A percentile compares a stretch with the other conserved stretches of the same genome.
phyloP scores from a whole-genome alignment of 2,888 invertebrate genomes.

The Sinotaia quadrata region DNA sequence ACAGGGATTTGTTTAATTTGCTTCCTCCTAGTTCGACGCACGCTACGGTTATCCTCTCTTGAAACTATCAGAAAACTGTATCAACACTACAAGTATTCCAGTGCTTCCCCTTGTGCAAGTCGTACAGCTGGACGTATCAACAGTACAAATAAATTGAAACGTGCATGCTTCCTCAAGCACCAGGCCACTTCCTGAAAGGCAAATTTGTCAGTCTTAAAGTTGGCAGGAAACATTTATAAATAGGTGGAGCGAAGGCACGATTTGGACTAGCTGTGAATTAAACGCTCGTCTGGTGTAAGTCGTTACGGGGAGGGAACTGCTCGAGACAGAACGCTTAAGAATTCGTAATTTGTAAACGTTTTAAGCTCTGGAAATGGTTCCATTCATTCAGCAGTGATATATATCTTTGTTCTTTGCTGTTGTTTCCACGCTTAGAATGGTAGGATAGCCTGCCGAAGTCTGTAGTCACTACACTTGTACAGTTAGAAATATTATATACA shows the following conservation, averaged over 20 bases:
- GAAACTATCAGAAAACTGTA: not conserved
- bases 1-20: no score
- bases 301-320: no score
- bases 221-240: slow-evolving; percentile 31
- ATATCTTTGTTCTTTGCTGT: no score
- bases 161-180: not conserved
- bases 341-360: no score
- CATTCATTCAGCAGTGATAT: no score
- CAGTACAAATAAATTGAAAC: slow-evolving; percentile 20
- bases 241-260: slow-evolving; percentile 20
- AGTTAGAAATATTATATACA: no score
- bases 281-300: slow-evolving; percentile 10
- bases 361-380: no score
- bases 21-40: no score
- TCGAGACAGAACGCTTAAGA: no score
- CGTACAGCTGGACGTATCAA: slow-evolving; percentile 14
- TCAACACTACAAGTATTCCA: slow-evolving; percentile 6
- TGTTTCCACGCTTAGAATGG: no score
- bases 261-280: slow-evolving; percentile 12
- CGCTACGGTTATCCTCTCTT: not conserved
- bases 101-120: not conserved
- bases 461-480: no score
- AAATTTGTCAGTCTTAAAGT: slow-evolving; percentile 26
- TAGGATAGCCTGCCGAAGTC: no score
- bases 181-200: slow-evolving; percentile 15